phyloP scores from a whole-genome alignment of 2,888 invertebrate genomes.

The Plebejus anna region DNA sequence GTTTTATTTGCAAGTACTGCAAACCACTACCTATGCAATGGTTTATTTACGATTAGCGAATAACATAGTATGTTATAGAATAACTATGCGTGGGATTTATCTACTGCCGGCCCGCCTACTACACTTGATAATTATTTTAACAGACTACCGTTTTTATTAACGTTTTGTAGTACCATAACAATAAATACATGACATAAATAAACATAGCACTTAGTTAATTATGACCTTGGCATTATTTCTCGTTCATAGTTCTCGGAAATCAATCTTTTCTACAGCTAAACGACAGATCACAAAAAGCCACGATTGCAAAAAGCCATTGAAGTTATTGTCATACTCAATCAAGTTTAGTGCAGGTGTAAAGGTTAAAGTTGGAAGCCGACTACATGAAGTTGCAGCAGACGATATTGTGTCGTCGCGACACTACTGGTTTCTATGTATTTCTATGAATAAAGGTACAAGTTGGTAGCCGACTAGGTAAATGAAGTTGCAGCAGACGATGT shows the following conservation, averaged over 20 bases:
- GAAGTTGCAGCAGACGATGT: too few relatives aligned
- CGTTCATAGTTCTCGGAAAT: background rate
- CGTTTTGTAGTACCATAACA: background rate
- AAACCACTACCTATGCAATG: constrained; percentile 37
- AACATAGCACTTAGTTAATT: background rate
- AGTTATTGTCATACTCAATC: background rate
- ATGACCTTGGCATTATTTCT: background rate
- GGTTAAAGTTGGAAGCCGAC: too few relatives aligned
- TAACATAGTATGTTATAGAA: background rate
- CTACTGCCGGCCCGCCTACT: constrained; percentile 18
- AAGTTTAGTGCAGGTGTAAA: background rate
- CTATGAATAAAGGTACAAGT: too few relatives aligned
- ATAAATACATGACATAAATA: background rate
- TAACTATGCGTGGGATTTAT: constrained; percentile 15
- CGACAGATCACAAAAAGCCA: background rate
- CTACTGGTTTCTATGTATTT: too few relatives aligned
- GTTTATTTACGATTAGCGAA: constrained; percentile 16
- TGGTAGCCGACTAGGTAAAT: too few relatives aligned
- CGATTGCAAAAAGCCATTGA: background rate
- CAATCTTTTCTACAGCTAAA: background rate
- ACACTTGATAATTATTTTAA: constrained; percentile 7
- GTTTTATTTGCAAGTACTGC: background rate
- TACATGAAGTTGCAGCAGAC: too few relatives aligned
- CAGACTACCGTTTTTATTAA: background rate
- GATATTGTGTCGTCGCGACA: too few relatives aligned